phyloP scores from a whole-genome alignment of 2,797 vertebrate species.

The Eleutherodactylus coqui region DNA sequence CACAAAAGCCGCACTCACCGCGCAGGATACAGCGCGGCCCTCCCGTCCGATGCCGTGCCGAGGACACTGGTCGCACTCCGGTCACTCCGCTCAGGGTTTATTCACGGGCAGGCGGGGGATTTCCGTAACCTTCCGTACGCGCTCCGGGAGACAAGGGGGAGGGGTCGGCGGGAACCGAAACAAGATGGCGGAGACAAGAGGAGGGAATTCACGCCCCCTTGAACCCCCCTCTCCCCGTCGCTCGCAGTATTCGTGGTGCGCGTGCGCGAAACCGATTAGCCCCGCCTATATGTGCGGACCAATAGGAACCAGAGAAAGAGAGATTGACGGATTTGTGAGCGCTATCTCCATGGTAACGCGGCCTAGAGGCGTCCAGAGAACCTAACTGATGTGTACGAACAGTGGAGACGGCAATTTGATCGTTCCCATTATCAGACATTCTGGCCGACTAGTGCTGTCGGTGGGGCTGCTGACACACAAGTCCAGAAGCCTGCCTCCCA shows the following conservation, averaged over 20 bases:
- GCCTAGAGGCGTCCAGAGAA: neutral
- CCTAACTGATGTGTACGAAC: no score
- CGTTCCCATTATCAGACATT: no score
- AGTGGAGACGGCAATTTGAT: no score
- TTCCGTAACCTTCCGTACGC: neutral
- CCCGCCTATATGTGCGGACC: neutral
- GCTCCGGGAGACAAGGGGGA: conserved; percentile 53
- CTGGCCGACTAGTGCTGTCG: no score
- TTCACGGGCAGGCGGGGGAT: no score
- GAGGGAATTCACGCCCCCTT: conserved; percentile 7
- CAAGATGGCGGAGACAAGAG: conserved; percentile 56
- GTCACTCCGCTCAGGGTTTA: no score
- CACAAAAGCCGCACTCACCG: conserved; percentile 36
- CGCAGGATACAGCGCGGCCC: neutral
- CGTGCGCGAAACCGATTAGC: neutral
- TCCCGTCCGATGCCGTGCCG: neutral
- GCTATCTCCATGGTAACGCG: conserved; percentile 5
- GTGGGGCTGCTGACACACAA: no score
- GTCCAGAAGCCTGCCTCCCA: no score
- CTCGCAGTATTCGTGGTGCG: neutral
- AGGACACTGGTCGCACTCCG: neutral
- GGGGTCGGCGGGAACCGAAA: conserved; percentile 60
- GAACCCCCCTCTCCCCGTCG: neutral
- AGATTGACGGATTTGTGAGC: neutral
- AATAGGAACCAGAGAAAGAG: neutral